Conservation (phyloP, 1,140 invertebrate genomes). For the Arctopsyche grandis region DNA sequence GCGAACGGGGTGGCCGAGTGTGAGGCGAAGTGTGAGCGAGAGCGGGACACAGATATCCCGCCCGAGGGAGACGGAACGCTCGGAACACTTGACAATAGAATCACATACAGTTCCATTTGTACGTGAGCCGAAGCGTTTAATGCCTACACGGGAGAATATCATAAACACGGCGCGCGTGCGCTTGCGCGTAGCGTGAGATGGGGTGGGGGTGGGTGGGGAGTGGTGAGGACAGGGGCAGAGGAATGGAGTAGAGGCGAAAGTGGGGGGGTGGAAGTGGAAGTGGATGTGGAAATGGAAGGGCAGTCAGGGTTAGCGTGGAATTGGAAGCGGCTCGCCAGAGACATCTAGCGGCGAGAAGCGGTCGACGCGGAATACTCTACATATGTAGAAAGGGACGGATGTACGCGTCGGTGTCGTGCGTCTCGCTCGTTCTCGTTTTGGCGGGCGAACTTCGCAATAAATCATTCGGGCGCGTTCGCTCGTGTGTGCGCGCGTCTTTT, state of each 20-base stretch:
- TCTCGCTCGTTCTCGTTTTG: too few species aligned
- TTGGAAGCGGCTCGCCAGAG: neutral
- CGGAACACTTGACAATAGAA: conserved; percentile 27
- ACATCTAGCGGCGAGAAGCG: conserved; percentile 5
- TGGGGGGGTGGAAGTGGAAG: neutral
- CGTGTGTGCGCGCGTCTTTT: too few species aligned
- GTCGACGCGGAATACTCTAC: too few species aligned
- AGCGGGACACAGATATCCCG: neutral
- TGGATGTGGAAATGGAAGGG: neutral
- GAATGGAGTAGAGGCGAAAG: too few species aligned
- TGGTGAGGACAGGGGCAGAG: too few species aligned
- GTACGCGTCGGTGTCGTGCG: too few species aligned
- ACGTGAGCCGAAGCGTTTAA: conserved; percentile 31
- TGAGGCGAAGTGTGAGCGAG: neutral
- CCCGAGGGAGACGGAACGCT: neutral
- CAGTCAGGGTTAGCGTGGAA: neutral
- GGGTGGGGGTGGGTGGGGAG: neutral
- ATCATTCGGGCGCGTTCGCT: too few species aligned
- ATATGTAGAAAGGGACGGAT: too few species aligned
- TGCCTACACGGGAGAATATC: conserved; percentile 31
- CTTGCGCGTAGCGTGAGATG: neutral
- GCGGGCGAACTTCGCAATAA: too few species aligned
- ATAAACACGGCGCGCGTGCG: conserved; percentile 26
- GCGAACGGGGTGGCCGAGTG: neutral
- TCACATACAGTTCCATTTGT: conserved; percentile 32